Base-by-base conservation (phyloP, 2,797 vertebrate genomes). In the Clarias laeviceps region DNA sequence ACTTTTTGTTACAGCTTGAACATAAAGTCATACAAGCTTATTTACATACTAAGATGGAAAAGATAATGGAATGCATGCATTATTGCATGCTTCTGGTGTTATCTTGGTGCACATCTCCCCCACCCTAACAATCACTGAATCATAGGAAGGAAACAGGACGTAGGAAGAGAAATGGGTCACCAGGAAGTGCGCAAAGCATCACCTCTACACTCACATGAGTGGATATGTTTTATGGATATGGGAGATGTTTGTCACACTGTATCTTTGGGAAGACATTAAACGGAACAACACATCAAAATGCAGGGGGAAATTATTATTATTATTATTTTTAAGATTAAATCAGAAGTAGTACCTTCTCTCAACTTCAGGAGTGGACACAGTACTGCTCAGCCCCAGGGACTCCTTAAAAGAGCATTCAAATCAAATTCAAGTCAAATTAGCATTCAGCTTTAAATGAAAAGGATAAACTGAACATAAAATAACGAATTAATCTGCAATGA, bases 311-410 rank as follows among this genome's bases (percentile, higher is more conserved):
- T 15, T 15, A 50, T 50, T 50, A 50, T 50, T 50, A 50, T 50
- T 50, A 50, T 50, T 50, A 66, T 61, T n/a, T 65, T 72, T 34
- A 24, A 27, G 29, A 34, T n/a, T 14, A 50, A n/a, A 57, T 77
- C 45, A 15, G n/a, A 83, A 4, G 20, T 29, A 94, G 94, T 96
- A 99, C 98, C 97, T 97, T 93, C 97, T 96, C 88, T 98, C 97
- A 0, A 94, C 94, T 91, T 99, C 98, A 3, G 97, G 97, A 37
- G 97, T 99, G 86, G 96, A 97, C 0, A 93, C 93, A 0, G 91
- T 88, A 24, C 97, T 98, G 90, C 92, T 95, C 88, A 98, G 94
- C 82, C 96, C 97, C 40, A 97, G 95, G 0, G 97, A 97, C 91
- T 99, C 98, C 98, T 99, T 89, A 79, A 77, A 84, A 87, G 57